Percentiles rank a stretch among this genome's conserved stretches.
Conservation (phyloP, 2,797 vertebrate genomes). For the Clamator glandarius region DNA sequence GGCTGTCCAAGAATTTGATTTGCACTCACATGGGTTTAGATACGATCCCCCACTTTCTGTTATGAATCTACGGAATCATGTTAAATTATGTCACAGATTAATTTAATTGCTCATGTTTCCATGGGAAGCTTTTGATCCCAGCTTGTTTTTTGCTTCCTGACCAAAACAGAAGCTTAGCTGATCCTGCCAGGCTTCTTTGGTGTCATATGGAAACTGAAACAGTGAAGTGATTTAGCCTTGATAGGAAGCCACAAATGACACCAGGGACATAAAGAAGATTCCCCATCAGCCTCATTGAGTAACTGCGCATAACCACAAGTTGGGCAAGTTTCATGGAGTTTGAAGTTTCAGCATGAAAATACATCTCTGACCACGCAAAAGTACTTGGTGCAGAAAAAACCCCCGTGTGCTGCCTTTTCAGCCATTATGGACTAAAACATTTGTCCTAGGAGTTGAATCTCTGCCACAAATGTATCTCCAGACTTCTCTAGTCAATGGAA, state of each 20-base stretch:
- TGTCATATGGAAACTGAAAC: background rate
- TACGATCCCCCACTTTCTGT: background rate
- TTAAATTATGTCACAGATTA: background rate
- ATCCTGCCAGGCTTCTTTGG: background rate
- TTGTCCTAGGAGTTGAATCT: background rate
- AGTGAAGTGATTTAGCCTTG: background rate
- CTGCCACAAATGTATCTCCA: background rate
- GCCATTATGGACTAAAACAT: background rate
- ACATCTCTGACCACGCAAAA: background rate
- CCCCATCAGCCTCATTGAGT: background rate
- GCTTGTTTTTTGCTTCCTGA: background rate
- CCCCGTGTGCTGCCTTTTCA: background rate
- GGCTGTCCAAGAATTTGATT: background rate
- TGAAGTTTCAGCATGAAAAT: background rate
- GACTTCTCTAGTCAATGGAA: background rate
- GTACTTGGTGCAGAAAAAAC: background rate
- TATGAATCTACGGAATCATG: background rate
- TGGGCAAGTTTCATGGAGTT: background rate
- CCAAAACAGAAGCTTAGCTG: background rate
- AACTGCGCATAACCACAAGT: background rate
- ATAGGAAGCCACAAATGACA: conserved; percentile 20
- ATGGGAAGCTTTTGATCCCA: background rate
- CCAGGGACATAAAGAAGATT: background rate
- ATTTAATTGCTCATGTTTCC: background rate
- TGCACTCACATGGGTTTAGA: background rate